Conservation (phyloP, 2,113 vertebrate species). For the Scortum barcoo region DNA sequence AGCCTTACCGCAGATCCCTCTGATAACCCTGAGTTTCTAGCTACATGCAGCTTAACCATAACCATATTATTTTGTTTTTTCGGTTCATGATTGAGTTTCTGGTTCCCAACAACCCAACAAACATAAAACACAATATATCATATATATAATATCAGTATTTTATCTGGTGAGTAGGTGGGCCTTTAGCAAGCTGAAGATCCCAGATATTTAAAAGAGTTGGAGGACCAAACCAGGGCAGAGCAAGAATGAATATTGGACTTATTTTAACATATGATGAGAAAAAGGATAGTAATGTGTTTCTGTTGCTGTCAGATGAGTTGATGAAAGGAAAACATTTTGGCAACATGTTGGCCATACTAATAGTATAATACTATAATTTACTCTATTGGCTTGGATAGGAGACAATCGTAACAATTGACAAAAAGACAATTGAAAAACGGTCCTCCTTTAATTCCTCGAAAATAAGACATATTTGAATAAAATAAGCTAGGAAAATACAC, state of each 20-base stretch:
- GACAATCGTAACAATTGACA: too few species aligned
- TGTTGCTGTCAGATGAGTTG: not conserved
- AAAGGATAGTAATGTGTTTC: not conserved
- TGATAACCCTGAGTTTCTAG: not conserved
- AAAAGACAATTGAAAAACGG: too few species aligned
- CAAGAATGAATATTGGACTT: not conserved
- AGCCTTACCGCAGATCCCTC: not conserved
- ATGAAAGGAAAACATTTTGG: too few species aligned
- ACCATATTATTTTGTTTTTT: not conserved
- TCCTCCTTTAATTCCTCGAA: too few species aligned
- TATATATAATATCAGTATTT: not conserved
- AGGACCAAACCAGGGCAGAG: not conserved
- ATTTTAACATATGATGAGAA: not conserved
- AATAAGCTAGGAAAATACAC: not conserved
- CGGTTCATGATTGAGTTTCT: not conserved
- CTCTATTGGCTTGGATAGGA: too few species aligned
- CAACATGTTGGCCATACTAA: too few species aligned
- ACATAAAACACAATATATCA: not conserved
- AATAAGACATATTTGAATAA: not conserved
- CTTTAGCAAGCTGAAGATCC: not conserved
- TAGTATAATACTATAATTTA: too few species aligned
- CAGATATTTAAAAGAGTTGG: not conserved
- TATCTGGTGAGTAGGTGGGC: not conserved
- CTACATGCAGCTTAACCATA: not conserved
- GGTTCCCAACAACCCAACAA: not conserved